These are phyloP conservation scores for Urocynchramus pylzowi DNA, from an alignment of 2,113 vertebrate genomes.

Conservation along the genomic window DNA sequence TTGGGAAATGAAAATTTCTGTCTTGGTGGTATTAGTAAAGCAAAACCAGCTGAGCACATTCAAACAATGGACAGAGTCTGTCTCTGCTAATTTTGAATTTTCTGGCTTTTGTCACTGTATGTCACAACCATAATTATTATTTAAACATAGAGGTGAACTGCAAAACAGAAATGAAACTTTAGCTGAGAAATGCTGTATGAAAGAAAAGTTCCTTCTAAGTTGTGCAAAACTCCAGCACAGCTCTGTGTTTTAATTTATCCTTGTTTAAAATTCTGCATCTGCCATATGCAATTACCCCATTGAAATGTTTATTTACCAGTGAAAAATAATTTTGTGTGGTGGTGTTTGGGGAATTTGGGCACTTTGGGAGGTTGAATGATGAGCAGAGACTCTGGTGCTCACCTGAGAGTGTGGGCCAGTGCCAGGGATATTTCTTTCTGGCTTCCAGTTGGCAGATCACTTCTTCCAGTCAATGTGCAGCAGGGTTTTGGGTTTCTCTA, in stretches of 20 bases:
- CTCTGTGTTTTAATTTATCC: not conserved
- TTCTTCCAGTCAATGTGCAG: not conserved
- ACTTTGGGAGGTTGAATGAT: not conserved
- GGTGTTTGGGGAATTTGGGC: not conserved
- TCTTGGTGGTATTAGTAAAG: conserved; percentile 60
- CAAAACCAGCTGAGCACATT: conserved; percentile 63
- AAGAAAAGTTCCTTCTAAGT: not conserved
- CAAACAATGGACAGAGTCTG: conserved; percentile 37
- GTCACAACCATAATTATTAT: conserved; percentile 21
- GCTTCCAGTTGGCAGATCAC: not conserved
- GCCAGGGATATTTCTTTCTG: not conserved
- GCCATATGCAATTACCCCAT: not conserved
- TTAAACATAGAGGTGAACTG: conserved; percentile 42
- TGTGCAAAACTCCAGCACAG: not conserved
- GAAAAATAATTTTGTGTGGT: not conserved
- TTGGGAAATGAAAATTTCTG: conserved; percentile 52
- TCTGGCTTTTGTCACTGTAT: conserved; percentile 52
- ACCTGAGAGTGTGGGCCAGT: accelerated
- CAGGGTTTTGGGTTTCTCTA: not conserved
- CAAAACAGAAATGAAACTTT: not conserved
- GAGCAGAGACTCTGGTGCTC: not conserved
- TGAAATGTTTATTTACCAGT: not conserved
- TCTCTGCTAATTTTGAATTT: conserved; percentile 53
- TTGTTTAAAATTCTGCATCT: not conserved
- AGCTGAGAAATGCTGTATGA: not conserved